These are phyloP conservation scores for Gasterosteus aculeatus DNA, from an alignment of 2,113 vertebrate genomes.

Conservation along the genomic window DNA sequence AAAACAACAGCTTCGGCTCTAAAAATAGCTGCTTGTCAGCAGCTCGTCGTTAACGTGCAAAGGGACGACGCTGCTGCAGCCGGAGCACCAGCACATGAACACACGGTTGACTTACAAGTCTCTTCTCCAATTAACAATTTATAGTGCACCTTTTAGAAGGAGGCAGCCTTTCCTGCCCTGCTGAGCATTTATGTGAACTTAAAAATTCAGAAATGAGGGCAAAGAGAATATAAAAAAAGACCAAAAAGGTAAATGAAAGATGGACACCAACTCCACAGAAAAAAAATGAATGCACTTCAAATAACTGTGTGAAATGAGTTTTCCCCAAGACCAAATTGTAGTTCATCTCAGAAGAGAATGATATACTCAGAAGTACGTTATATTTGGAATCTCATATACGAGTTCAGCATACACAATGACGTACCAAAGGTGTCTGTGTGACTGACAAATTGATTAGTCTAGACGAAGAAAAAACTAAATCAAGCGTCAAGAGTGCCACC, in stretches of 20 bases:
- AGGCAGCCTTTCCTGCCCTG: neutral
- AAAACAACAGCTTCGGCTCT: conserved; percentile 49
- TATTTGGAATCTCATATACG: neutral
- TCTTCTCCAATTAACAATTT: conserved; percentile 14
- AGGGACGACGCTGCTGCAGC: conserved; percentile 56
- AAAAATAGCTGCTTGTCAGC: conserved; percentile 65
- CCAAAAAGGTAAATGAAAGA: neutral
- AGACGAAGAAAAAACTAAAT: conserved; percentile 26
- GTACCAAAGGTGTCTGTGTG: neutral
- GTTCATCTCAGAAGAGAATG: neutral
- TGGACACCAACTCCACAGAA: neutral
- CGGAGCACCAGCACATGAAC: conserved; percentile 20
- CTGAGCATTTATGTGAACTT: conserved; percentile 5
- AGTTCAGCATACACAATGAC: neutral
- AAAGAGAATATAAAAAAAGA: conserved; percentile 8
- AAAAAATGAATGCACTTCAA: neutral
- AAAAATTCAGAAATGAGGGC: neutral
- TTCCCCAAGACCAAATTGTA: neutral
- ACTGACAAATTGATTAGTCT: conserved; percentile 35
- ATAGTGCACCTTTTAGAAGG: conserved; percentile 11
- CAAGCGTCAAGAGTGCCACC: conserved; percentile 19
- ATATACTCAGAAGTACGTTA: neutral
- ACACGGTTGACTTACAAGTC: conserved; percentile 3
- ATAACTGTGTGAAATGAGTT: neutral
- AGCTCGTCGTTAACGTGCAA: conserved; percentile 59